These are phyloP conservation scores for Tyto alba DNA, from an alignment of 2,113 vertebrate species.

Conservation along the genomic window DNA sequence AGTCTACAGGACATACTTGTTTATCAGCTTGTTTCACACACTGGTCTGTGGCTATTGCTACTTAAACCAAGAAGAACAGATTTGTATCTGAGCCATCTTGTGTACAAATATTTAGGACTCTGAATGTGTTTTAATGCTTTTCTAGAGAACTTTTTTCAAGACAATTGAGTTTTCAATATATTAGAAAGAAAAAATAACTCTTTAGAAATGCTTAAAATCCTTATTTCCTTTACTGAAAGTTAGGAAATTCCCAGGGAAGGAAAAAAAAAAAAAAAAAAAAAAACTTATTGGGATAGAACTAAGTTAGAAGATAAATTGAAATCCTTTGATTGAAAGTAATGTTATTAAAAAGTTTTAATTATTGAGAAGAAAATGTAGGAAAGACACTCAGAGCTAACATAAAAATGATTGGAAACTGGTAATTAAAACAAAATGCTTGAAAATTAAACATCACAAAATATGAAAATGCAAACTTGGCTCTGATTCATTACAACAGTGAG, in stretches of 20 bases:
- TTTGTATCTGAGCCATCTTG: not conserved
- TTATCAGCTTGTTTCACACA: not conserved
- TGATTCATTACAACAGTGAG: conserved; percentile 23
- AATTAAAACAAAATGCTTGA: conserved; percentile 62
- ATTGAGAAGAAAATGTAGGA: conserved; percentile 49
- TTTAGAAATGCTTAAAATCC: conserved; percentile 17
- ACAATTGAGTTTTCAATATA: not conserved
- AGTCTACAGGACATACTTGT: not conserved
- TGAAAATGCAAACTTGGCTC: conserved; percentile 6
- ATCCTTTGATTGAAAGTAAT: conserved; percentile 61
- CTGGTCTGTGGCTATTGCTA: not conserved
- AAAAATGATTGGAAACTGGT: conserved; percentile 61
- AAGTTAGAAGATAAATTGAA: conserved; percentile 55
- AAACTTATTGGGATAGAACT: conserved; percentile 31
- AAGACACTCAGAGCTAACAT: conserved; percentile 64
- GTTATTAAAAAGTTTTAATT: conserved; percentile 69
- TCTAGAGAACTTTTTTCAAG: not conserved
- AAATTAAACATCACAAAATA: conserved; percentile 56
- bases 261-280: not conserved
- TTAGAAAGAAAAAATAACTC: not conserved
- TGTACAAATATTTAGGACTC: not conserved
- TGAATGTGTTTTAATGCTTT: not conserved
- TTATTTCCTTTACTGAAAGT: conserved; percentile 31
- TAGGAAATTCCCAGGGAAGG: conserved; percentile 36
- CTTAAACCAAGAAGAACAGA: not conserved